These are phyloP conservation scores for Eupithecia pulchellata DNA, from an alignment of 2,888 invertebrate species.

Conservation along the genomic window DNA sequence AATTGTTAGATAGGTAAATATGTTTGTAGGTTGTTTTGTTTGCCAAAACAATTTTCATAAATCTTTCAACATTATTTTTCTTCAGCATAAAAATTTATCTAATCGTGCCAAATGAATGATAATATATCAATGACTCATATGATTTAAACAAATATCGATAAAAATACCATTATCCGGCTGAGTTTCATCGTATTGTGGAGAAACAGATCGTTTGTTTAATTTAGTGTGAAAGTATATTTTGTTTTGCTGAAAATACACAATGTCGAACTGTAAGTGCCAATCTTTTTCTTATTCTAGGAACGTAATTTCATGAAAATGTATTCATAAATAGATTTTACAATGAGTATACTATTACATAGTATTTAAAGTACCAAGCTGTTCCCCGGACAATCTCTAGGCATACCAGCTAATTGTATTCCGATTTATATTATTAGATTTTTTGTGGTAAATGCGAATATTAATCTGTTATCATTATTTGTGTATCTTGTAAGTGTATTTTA, in stretches of 20 bases:
- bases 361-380: too few relatives aligned
- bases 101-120: conserved; percentile 52
- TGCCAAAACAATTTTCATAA: background rate
- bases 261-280: conserved; percentile 56
- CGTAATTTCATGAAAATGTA: too few relatives aligned
- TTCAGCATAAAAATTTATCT: conserved; percentile 48
- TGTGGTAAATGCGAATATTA: too few relatives aligned
- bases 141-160: conserved; percentile 52
- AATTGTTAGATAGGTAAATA: background rate
- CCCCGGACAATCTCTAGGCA: too few relatives aligned
- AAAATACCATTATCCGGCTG: conserved; percentile 34
- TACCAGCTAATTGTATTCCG: background rate
- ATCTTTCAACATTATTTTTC: background rate
- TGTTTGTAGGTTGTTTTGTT: background rate
- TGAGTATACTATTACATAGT: too few relatives aligned
- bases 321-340: background rate
- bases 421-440: too few relatives aligned
- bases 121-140: conserved; percentile 51
- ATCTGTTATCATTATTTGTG: too few relatives aligned
- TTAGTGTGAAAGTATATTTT: conserved; percentile 16
- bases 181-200: conserved; percentile 12
- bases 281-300: background rate
- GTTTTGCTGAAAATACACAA: conserved; percentile 30
- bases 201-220: conserved; percentile 21
- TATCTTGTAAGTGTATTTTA: too few relatives aligned